phyloP scores from a whole-genome alignment of 2,797 vertebrate genomes.

The Typhlichthys subterraneus region DNA sequence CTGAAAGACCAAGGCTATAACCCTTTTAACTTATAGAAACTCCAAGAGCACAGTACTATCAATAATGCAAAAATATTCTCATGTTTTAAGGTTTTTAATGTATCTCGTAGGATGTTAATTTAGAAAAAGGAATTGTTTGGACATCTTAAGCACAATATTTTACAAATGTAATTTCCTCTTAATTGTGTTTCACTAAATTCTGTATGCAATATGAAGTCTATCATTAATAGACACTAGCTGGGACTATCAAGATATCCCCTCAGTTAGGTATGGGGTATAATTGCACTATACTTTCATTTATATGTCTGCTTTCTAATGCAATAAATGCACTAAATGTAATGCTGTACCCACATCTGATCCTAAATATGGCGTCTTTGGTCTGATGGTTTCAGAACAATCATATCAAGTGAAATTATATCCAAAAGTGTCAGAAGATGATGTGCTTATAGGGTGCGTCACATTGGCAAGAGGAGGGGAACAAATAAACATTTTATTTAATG shows the following conservation, averaged over 20 bases:
- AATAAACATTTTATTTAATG: constrained; percentile 60
- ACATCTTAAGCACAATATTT: constrained; percentile 76
- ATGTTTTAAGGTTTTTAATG: constrained; percentile 42
- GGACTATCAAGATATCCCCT: constrained; percentile 73
- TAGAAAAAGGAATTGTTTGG: constrained; percentile 47
- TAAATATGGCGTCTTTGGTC: constrained; percentile 60
- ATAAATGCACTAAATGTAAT: constrained; percentile 76
- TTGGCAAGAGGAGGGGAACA: constrained; percentile 55
- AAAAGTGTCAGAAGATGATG: constrained; percentile 58
- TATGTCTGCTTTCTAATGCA: constrained; percentile 77
- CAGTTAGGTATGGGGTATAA: constrained; percentile 65
- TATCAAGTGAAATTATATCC: constrained; percentile 41
- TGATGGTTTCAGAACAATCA: constrained; percentile 44
- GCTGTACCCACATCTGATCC: constrained; percentile 64
- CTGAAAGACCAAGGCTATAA: constrained; percentile 42
- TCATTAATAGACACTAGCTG: constrained; percentile 65
- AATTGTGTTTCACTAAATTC: constrained; percentile 66
- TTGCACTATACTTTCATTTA: constrained; percentile 79
- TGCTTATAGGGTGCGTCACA: constrained; percentile 63
- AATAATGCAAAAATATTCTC: constrained; percentile 33
- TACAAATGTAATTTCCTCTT: constrained; percentile 57
- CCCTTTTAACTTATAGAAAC: constrained; percentile 42
- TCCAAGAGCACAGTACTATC: constrained; percentile 55
- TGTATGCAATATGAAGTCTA: constrained; percentile 79
- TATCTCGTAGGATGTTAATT: constrained; percentile 62